phyloP scores from a whole-genome alignment of 1,140 invertebrate genomes.

The Globodera ellingtonae region DNA sequence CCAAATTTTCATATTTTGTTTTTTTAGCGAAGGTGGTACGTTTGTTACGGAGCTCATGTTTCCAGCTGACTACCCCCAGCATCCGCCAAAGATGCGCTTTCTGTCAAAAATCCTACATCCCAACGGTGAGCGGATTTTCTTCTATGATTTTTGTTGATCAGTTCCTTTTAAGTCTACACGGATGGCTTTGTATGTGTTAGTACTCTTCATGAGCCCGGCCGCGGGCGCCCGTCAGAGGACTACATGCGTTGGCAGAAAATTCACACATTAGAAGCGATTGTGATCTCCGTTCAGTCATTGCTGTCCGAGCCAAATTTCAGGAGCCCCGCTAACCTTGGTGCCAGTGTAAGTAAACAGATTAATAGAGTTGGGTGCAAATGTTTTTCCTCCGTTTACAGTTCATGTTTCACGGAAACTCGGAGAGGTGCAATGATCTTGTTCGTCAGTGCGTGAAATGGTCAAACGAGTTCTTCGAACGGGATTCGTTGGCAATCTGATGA shows the following conservation, averaged over 20 bases:
- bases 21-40: not conserved
- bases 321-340: conserved; percentile 15
- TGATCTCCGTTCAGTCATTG: conserved; percentile 13
- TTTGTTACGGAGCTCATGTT: not conserved
- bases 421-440: not conserved
- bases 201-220: not conserved
- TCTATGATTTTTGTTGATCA: not conserved
- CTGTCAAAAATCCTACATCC: not conserved
- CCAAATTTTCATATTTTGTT: too few relatives aligned
- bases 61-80: not conserved
- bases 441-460: not conserved
- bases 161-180: not conserved
- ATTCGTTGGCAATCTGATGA: not conserved
- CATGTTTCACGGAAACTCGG: not conserved
- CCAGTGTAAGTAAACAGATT: not conserved
- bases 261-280: conserved; percentile 1
- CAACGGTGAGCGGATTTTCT: not conserved
- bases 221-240: not conserved
- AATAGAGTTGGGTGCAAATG: not conserved
- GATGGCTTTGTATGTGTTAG: conserved; percentile 10
- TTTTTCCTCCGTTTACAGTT: not conserved
- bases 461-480: not conserved
- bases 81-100: not conserved
- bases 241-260: not conserved
- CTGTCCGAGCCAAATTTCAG: conserved; percentile 12